Conservation (phyloP, 2,888 invertebrate species). For the Parnassius apollo region DNA sequence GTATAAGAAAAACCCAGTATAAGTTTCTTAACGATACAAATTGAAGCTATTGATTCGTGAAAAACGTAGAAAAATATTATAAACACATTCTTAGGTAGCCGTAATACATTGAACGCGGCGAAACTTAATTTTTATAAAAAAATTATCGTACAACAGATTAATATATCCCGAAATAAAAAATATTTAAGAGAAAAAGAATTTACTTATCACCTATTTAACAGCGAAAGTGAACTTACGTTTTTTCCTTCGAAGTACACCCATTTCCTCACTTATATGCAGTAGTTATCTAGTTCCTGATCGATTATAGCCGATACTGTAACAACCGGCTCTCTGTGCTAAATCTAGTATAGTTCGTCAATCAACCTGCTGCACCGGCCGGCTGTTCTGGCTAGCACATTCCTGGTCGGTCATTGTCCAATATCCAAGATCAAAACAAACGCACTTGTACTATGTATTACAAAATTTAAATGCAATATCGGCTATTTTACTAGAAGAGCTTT, state of each 20-base stretch:
- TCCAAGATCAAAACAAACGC: conserved; percentile 34
- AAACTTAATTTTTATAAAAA: too few relatives aligned
- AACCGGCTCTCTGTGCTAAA: conserved; percentile 47
- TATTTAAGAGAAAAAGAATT: too few relatives aligned
- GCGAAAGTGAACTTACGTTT: conserved; percentile 72
- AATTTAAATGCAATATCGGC: too few relatives aligned
- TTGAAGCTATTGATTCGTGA: too few relatives aligned
- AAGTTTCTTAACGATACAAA: too few relatives aligned
- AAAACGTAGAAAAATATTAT: too few relatives aligned
- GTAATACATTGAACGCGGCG: too few relatives aligned
- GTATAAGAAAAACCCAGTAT: too few relatives aligned
- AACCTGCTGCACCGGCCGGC: conserved; percentile 53
- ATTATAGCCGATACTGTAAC: conserved; percentile 45
- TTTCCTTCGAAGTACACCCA: conserved; percentile 76
- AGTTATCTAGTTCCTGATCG: conserved; percentile 31
- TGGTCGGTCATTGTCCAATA: conserved; percentile 65
- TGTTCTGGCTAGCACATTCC: conserved; percentile 63
- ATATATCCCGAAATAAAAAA: too few relatives aligned
- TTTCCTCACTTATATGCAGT: conserved; percentile 55
- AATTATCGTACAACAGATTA: too few relatives aligned
- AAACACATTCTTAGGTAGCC: too few relatives aligned
- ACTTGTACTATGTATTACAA: not conserved
- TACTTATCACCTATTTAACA: conserved; percentile 18
- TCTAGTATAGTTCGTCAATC: conserved; percentile 50
- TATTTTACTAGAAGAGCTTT: too few relatives aligned